These are phyloP conservation scores for Drosophila tani DNA, from an alignment of 1,140 invertebrate genomes.

Conservation along the genomic window DNA sequence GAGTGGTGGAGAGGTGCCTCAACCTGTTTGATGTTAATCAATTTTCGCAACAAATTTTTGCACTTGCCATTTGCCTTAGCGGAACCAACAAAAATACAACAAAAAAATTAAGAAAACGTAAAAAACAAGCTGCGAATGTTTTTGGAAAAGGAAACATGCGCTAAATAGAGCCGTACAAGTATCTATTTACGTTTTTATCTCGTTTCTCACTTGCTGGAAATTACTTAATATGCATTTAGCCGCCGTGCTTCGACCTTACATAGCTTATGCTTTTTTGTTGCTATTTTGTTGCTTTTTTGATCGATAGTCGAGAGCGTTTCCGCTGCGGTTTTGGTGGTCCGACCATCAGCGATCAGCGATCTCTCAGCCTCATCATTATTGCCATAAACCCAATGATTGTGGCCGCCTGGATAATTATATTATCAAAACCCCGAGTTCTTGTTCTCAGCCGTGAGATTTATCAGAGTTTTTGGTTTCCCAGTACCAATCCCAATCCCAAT, in stretches of 20 bases:
- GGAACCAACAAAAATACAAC: constrained; percentile 29
- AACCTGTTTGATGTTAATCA: constrained; percentile 82
- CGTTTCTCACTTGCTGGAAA: constrained; percentile 56
- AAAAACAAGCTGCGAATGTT: constrained; percentile 57
- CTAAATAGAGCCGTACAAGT: constrained; percentile 36
- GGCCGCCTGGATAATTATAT: constrained; percentile 38
- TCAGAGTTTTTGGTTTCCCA: background rate
- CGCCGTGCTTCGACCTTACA: constrained; percentile 71
- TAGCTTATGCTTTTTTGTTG: constrained; percentile 28
- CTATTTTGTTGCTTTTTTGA: constrained; percentile 12
- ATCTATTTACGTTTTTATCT: constrained; percentile 48
- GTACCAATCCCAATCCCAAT: constrained; percentile 7
- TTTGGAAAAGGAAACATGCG: constrained; percentile 46
- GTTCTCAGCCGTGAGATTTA: constrained; percentile 18
- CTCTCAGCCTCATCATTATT: constrained; percentile 34
- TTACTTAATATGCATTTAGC: constrained; percentile 78
- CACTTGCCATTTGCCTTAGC: constrained; percentile 69
- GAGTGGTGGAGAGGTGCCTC: constrained; percentile 1
- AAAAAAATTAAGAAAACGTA: constrained; percentile 6
- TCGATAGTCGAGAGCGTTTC: constrained; percentile 48
- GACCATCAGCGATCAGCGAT: constrained; percentile 7
- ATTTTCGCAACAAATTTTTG: constrained; percentile 82
- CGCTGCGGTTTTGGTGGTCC: constrained; percentile 48
- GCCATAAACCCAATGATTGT: constrained; percentile 44
- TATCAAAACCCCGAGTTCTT: constrained; percentile 17